Conservation (phyloP, 2,888 invertebrate genomes). For the Busseola fusca region DNA sequence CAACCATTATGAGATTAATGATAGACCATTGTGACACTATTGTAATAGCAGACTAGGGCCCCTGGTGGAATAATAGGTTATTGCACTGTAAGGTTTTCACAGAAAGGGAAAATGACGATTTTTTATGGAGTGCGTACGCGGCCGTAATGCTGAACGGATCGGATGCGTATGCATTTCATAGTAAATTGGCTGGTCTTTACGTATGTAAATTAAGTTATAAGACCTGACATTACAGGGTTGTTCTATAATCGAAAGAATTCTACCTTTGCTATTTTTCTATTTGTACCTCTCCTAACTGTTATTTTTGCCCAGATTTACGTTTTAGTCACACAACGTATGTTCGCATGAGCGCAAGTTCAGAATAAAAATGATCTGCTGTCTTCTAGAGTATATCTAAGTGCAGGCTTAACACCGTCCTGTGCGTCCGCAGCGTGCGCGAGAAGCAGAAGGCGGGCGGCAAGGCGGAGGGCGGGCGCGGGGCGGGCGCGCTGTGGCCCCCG, state of each 20-base stretch:
- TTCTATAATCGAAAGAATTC: background rate
- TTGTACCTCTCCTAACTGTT: background rate
- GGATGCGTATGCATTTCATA: no score
- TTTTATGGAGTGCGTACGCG: no score
- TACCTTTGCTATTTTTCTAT: background rate
- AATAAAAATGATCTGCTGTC: background rate
- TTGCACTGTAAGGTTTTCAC: background rate
- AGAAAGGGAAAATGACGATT: no score
- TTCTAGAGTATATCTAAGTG: background rate
- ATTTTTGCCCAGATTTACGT: background rate
- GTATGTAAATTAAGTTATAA: background rate
- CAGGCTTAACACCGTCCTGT: background rate
- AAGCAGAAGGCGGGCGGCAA: conserved; percentile 73
- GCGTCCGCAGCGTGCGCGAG: conserved; percentile 75
- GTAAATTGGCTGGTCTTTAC: background rate
- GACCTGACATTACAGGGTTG: background rate
- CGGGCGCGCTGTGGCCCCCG: conserved; percentile 81
- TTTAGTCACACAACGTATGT: background rate
- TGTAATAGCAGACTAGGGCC: no score
- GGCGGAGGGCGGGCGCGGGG: conserved; percentile 9
- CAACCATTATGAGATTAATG: no score
- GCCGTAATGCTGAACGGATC: no score
- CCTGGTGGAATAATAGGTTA: background rate
- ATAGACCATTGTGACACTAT: no score
- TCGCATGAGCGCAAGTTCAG: background rate